These are phyloP conservation scores for Drosophila rubida DNA, from an alignment of 2,888 invertebrate species.

Conservation along the genomic window DNA sequence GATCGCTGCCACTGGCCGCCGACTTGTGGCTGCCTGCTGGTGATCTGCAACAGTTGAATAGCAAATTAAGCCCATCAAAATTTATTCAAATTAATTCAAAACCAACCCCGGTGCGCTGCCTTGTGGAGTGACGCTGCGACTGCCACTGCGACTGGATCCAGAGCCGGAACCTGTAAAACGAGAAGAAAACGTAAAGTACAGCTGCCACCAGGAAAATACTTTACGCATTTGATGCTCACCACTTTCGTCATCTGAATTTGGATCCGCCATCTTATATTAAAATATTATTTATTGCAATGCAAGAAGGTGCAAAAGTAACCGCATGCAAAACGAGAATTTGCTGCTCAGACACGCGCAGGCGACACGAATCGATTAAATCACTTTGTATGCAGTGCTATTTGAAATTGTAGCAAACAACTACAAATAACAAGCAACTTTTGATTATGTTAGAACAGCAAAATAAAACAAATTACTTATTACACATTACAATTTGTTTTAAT, in stretches of 20 bases:
- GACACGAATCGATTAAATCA: background rate
- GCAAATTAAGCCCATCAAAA: background rate
- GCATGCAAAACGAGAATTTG: constrained; percentile 15
- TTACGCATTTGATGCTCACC: constrained; percentile 54
- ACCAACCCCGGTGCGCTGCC: constrained; percentile 68
- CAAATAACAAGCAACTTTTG: background rate
- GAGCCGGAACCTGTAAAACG: constrained; percentile 80
- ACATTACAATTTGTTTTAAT: constrained; percentile 1
- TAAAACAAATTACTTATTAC: background rate
- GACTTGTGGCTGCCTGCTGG: constrained; percentile 74
- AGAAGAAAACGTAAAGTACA: constrained; percentile 16
- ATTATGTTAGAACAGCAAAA: background rate
- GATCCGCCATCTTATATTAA: constrained; percentile 58
- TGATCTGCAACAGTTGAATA: constrained; percentile 56
- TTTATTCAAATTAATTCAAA: constrained; percentile 9
- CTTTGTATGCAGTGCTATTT: background rate
- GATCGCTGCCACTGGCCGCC: constrained; percentile 75
- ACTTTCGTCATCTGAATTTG: constrained; percentile 74
- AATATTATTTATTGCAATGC: constrained; percentile 16
- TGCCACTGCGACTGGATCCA: constrained; percentile 77
- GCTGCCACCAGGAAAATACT: background rate
- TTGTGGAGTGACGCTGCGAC: constrained; percentile 79
- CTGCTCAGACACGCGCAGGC: constrained; percentile 25
- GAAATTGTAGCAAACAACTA: background rate
- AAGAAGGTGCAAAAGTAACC: constrained; percentile 8